phyloP scores from a whole-genome alignment of 1,140 invertebrate genomes.

The Caenorhabditis tropicalis region DNA sequence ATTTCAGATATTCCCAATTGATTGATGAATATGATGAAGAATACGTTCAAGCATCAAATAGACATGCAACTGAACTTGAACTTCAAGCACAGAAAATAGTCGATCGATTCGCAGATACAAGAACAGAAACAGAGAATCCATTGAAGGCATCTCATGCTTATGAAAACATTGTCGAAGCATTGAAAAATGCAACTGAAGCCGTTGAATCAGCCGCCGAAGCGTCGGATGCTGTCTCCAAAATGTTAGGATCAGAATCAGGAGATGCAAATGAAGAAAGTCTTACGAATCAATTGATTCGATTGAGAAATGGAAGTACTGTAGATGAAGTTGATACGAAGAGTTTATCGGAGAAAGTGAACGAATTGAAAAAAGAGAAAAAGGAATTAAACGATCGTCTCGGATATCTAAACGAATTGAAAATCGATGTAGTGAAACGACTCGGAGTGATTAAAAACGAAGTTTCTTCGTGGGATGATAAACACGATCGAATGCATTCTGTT shows the following conservation, averaged over 20 bases:
- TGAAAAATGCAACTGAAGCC: conserved; percentile 61
- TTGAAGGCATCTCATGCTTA: conserved; percentile 69
- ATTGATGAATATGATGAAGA: conserved; percentile 61
- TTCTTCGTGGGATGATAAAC: conserved; percentile 67
- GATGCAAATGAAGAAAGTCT: conserved; percentile 23
- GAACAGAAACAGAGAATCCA: conserved; percentile 61
- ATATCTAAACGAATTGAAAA: conserved; percentile 37
- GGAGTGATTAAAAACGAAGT: conserved; percentile 52
- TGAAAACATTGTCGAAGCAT: conserved; percentile 62
- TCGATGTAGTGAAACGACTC: conserved; percentile 25
- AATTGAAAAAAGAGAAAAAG: conserved; percentile 38
- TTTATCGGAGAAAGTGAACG: neutral
- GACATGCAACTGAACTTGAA: conserved; percentile 64
- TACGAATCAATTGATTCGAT: neutral
- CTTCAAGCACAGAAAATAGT: conserved; percentile 47
- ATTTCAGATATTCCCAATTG: conserved; percentile 52
- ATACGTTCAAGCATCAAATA: conserved; percentile 55
- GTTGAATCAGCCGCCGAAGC: conserved; percentile 26
- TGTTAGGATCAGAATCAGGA: neutral
- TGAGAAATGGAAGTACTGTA: neutral
- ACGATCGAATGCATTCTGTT: conserved; percentile 63
- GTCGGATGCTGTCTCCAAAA: neutral
- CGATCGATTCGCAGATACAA: conserved; percentile 39
- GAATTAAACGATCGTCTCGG: conserved; percentile 7
- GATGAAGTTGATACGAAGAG: neutral